Evolutionary conservation across 2,888 invertebrate species (phyloP).

Genomic region (Eupithecia pulchellata): DNA sequence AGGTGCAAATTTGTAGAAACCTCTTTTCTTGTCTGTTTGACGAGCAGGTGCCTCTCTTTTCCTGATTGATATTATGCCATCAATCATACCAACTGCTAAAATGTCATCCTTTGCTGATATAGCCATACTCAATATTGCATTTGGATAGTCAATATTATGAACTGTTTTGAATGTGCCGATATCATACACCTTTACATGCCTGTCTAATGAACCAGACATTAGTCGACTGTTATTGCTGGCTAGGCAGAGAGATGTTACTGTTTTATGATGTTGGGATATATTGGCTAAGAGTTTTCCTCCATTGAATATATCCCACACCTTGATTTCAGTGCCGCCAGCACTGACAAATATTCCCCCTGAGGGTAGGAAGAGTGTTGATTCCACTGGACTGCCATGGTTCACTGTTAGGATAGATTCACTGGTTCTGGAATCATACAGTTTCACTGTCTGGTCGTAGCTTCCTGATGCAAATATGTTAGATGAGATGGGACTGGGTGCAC

Average conservation of each 20-base stretch:
- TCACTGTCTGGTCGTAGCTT: slow-evolving; percentile 94
- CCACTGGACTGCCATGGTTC: slow-evolving; percentile 95
- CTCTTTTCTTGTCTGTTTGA: slow-evolving; percentile 65
- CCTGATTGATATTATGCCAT: slow-evolving; percentile 95
- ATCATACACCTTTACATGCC: slow-evolving; percentile 97
- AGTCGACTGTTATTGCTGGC: slow-evolving; percentile 93
- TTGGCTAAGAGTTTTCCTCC: slow-evolving; percentile 94
- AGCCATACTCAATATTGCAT: slow-evolving; percentile 94
- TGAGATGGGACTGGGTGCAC: slow-evolving; percentile 91
- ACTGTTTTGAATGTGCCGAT: slow-evolving; percentile 93
- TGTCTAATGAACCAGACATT: slow-evolving; percentile 95
- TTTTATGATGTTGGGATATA: slow-evolving; percentile 97
- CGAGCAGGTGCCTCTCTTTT: slow-evolving; percentile 87
- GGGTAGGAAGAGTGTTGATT: slow-evolving; percentile 94
- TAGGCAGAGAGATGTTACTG: slow-evolving; percentile 94
- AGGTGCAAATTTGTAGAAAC: slow-evolving; percentile 81
- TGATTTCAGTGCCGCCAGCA: slow-evolving; percentile 95
- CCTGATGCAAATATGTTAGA: slow-evolving; percentile 92
- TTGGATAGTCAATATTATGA: slow-evolving; percentile 95
- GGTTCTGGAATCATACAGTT: slow-evolving; percentile 94
- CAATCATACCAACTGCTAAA: slow-evolving; percentile 95
- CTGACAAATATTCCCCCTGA: slow-evolving; percentile 96
- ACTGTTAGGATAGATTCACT: slow-evolving; percentile 89
- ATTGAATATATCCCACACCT: slow-evolving; percentile 96
- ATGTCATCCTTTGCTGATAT: slow-evolving; percentile 91